Evolutionary conservation across 2,888 invertebrate species (phyloP).

Genomic region (Hypomecis atomaria): DNA sequence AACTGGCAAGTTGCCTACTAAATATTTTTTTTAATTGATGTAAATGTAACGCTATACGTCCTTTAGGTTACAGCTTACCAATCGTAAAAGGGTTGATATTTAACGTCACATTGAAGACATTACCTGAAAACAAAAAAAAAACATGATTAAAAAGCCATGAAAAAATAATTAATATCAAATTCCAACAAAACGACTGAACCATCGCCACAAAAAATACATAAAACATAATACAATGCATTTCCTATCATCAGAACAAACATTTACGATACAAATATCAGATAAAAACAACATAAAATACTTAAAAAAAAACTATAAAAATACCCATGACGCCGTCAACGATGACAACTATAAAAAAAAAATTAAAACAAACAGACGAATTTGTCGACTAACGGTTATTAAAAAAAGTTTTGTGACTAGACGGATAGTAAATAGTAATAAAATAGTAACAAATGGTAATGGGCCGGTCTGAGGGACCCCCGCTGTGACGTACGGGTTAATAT

Average conservation of each 20-base stretch:
- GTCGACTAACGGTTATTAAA: conserved; percentile 37
- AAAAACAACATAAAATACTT: conserved; percentile 31
- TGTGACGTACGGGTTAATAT: conserved; percentile 40
- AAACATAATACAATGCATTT: conserved; percentile 34
- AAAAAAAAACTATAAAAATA: conserved; percentile 38
- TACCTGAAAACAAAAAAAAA: conserved; percentile 42
- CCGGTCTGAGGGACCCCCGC: conserved; percentile 41
- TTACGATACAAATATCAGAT: conserved; percentile 28
- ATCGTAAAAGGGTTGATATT: background rate
- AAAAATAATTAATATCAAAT: conserved; percentile 9
- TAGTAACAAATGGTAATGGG: conserved; percentile 62
- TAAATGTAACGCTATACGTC: too few relatives aligned
- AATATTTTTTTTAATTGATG: too few relatives aligned
- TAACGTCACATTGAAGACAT: conserved; percentile 20
- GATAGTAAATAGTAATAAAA: conserved; percentile 60
- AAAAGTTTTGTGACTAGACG: conserved; percentile 48
- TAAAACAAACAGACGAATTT: conserved; percentile 43
- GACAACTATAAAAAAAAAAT: conserved; percentile 36
- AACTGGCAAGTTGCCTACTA: too few relatives aligned
- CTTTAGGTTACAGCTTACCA: background rate
- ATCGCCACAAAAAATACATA: conserved; percentile 23
- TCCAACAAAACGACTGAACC: conserved; percentile 3
- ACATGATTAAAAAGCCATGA: conserved; percentile 21
- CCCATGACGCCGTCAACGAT: conserved; percentile 36
- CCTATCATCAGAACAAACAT: conserved; percentile 31